Evolutionary conservation across 2,113 vertebrate species (phyloP).

Genomic region (Macquaria australasica): DNA sequence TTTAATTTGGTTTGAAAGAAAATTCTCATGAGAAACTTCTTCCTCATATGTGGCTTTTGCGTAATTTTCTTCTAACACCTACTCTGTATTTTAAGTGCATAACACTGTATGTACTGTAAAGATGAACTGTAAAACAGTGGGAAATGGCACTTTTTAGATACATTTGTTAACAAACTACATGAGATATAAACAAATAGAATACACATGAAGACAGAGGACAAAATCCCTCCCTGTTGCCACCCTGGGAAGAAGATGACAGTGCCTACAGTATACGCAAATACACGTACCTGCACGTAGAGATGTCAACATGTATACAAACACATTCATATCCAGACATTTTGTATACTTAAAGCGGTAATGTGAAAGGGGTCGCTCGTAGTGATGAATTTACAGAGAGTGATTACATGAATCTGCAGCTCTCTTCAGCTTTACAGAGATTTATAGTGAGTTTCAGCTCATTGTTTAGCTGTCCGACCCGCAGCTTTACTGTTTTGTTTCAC

Average conservation of each 20-base stretch:
- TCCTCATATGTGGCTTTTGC: slow-evolving; percentile 13
- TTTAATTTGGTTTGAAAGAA: slow-evolving; percentile 36
- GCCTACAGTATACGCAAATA: not conserved
- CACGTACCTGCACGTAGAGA: not conserved
- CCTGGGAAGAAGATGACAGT: not conserved
- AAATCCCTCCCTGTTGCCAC: no score
- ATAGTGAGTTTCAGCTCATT: no score
- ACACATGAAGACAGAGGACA: not conserved
- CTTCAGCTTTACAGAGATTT: no score
- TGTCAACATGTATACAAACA: no score
- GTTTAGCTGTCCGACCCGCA: no score
- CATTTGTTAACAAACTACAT: not conserved
- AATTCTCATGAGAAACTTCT: slow-evolving; percentile 17
- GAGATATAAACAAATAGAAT: not conserved
- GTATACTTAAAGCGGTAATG: no score
- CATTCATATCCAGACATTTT: no score
- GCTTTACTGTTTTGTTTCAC: no score
- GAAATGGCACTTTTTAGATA: not conserved
- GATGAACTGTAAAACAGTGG: not conserved
- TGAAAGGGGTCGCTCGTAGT: no score
- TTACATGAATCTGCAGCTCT: no score
- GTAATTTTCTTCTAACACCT: slow-evolving; percentile 14
- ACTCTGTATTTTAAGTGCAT: not conserved
- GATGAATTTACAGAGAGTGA: no score
- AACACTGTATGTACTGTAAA: not conserved